Evolutionary conservation across 2,888 invertebrate genomes (phyloP).

Genomic region (Acanthosoma haemorrhoidale): DNA sequence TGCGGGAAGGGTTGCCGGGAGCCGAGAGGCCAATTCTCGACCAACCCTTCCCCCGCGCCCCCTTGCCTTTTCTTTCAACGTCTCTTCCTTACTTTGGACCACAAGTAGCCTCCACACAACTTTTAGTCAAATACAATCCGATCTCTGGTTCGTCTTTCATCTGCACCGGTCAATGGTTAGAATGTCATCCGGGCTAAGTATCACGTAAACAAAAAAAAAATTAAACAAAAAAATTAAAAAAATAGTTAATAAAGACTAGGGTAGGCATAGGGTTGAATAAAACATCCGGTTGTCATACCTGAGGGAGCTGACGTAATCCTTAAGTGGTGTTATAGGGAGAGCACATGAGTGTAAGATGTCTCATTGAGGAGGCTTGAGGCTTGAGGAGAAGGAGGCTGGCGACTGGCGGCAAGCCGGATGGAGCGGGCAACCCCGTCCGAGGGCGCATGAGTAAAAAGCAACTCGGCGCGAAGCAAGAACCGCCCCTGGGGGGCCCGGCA

Average conservation of each 20-base stretch:
- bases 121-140: neutral
- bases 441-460: constrained; percentile 10
- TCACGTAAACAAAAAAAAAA: constrained; percentile 18
- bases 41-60: neutral
- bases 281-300: constrained; percentile 4
- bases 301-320: constrained; percentile 18
- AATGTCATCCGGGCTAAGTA: constrained; percentile 18
- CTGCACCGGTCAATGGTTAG: neutral
- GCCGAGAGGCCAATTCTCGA: constrained; percentile 3
- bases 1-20: constrained; percentile 14
- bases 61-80: constrained; percentile 13
- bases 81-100: constrained; percentile 1
- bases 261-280: neutral
- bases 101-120: neutral
- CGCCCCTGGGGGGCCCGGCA: constrained; percentile 9
- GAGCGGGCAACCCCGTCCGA: neutral
- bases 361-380: constrained; percentile 16
- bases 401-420: constrained; percentile 21
- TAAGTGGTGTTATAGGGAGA: constrained; percentile 11
- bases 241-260: neutral
- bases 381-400: constrained; percentile 23
- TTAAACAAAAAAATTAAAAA: neutral
- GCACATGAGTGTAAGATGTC: constrained; percentile 25
- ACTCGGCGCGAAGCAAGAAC: constrained; percentile 23
- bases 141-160: neutral